These are phyloP conservation scores for Nomada ferruginata DNA, from an alignment of 2,888 invertebrate species.

Conservation along the genomic window DNA sequence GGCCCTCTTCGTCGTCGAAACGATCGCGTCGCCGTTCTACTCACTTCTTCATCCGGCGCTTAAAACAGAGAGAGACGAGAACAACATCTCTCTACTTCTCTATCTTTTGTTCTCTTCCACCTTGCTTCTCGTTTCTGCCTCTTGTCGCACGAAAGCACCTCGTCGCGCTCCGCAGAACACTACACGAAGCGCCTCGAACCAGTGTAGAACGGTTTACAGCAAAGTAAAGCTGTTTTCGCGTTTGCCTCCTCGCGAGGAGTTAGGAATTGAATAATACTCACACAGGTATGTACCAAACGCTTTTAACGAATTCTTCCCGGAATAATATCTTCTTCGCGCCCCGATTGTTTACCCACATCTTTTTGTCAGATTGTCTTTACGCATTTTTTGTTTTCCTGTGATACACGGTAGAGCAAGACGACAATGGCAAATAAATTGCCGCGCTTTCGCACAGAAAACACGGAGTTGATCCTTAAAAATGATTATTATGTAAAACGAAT, in stretches of 20 bases:
- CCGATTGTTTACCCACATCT: not conserved
- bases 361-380: not conserved
- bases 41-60: conserved; percentile 43
- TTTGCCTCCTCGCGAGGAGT: conserved; percentile 57
- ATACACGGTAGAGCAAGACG: not conserved
- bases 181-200: conserved; percentile 75
- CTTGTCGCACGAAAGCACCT: conserved; percentile 68
- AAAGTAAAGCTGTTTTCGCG: conserved; percentile 41
- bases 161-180: conserved; percentile 71
- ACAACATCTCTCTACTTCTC: conserved; percentile 39
- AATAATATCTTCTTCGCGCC: not conserved
- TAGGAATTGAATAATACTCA: conserved; percentile 61
- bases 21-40: conserved; percentile 66
- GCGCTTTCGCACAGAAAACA: conserved; percentile 13
- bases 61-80: conserved; percentile 48
- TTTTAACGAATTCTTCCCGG: not conserved
- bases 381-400: no score
- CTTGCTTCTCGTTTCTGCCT: conserved; percentile 57
- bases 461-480: not conserved
- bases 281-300: conserved; percentile 52
- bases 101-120: conserved; percentile 50
- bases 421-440: conserved; percentile 29
- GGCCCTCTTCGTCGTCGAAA: conserved; percentile 48
- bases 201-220: conserved; percentile 70
- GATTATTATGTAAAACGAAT: conserved; percentile 1